Evolutionary conservation across 2,113 vertebrate genomes (phyloP).

Genomic region (Eolophus roseicapilla): DNA sequence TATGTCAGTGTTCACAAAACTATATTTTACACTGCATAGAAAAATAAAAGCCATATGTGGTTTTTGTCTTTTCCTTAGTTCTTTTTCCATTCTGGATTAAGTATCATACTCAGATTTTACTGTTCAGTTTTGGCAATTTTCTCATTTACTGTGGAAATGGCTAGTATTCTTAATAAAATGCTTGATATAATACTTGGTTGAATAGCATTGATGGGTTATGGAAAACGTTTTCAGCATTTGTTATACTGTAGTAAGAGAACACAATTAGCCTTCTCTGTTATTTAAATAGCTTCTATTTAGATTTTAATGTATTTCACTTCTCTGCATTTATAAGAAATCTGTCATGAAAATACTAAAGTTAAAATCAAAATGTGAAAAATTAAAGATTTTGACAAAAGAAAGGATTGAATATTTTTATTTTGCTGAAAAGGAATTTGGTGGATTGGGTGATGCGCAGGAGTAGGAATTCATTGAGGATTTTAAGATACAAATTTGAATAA

Average conservation of each 20-base stretch:
- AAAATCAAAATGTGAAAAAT: neutral
- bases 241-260: neutral
- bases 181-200: neutral
- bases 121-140: neutral
- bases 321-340: neutral
- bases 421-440: neutral
- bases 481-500: neutral
- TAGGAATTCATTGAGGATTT: neutral
- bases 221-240: neutral
- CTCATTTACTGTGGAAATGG: neutral
- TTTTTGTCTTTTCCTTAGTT: neutral
- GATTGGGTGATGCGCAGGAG: neutral
- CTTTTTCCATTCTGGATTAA: neutral
- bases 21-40: neutral
- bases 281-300: neutral
- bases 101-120: neutral
- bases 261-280: neutral
- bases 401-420: neutral
- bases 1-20: neutral
- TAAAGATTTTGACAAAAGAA: neutral
- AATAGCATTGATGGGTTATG: neutral
- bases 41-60: neutral
- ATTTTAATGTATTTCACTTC: neutral
- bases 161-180: neutral
- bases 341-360: neutral